Evolutionary conservation across 1,140 invertebrate species (phyloP).

Genomic region (Drosophila pachea): DNA sequence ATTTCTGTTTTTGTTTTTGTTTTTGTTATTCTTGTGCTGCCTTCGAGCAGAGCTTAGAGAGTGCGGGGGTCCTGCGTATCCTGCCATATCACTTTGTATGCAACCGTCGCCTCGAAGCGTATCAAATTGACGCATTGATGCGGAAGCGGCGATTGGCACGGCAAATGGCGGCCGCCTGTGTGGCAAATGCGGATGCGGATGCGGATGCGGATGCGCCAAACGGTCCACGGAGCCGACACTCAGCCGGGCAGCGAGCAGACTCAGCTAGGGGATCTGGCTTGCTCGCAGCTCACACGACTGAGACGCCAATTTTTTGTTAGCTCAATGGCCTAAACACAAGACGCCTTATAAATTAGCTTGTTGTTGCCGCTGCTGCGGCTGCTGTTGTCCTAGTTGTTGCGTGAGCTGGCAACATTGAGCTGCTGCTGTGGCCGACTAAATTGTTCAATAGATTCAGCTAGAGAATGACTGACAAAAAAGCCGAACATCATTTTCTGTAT

Average conservation of each 20-base stretch:
- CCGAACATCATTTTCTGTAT: conserved; percentile 68
- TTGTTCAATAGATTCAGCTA: conserved; percentile 47
- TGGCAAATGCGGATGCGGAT: conserved; percentile 35
- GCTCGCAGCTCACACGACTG: conserved; percentile 47
- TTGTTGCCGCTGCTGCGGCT: too few species aligned
- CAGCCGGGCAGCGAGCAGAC: not conserved
- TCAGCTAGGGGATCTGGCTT: conserved; percentile 22
- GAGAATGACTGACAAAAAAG: conserved; percentile 70
- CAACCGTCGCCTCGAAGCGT: conserved; percentile 36
- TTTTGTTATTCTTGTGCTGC: conserved; percentile 3
- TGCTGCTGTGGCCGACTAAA: conserved; percentile 44
- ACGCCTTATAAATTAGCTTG: conserved; percentile 72
- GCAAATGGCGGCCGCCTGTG: conserved; percentile 43
- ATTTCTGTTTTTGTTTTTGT: conserved; percentile 6
- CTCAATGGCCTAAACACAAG: conserved; percentile 60
- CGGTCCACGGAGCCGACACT: conserved; percentile 5
- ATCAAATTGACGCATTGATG: conserved; percentile 71
- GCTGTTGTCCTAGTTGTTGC: too few species aligned
- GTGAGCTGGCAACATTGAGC: conserved; percentile 41
- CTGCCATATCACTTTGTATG: conserved; percentile 50
- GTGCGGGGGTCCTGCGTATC: conserved; percentile 14
- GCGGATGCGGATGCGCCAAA: conserved; percentile 39
- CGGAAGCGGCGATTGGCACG: conserved; percentile 71
- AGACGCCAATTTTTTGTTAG: conserved; percentile 59
- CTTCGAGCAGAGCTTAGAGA: conserved; percentile 1